Base-by-base conservation (phyloP, 64 coral and sea anemone genomes). In the Trachythela sp. region DNA sequence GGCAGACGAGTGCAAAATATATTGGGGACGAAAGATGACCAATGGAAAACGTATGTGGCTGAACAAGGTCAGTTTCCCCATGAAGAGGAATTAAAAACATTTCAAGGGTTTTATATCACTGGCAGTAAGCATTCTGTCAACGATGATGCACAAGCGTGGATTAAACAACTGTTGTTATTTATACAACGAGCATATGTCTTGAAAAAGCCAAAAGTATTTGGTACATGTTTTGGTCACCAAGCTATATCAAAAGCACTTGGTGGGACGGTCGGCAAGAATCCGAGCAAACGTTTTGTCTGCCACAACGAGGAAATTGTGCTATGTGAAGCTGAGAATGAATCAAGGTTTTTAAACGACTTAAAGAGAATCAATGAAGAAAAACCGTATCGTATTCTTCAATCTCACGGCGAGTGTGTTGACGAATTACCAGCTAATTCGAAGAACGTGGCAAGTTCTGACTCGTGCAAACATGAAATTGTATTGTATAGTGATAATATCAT, bases 181-280 rank as follows among this genome's bases (percentile, higher is more conserved):
- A 43, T 95, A 32, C 58, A 40, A 51, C 17, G 24, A 13, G 71
- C 84, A 4, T 48, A 71, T n/a, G 48, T 88, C 0, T 38, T 86
- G 13, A 85, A 86, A 95, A 48, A 88, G 13, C 83, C 90, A 8
- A 67, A 90, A 4, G 35, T 95, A 32, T 90, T 91, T 70, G 94
- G 94, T 22, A 36, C 91, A 2, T 95, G 94, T 84, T 95, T 95
- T 40, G 94, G 94, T 2, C 94, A 95, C 40, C 94, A 95, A 84
- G 40, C 91, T 6, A 85, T 95, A 51, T 71, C 90, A 8, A 92
- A 90, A 54, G 94, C 94, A 11, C 90, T 95, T 7, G 94, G 94
- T 6, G 94, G 90, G 20, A 86, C 34, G 8, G 90, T 95, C 0
- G 60, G 87, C 17, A n/a, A 30, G 13, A 95, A 92, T 89, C 94